Evolutionary conservation across 2,797 vertebrate species (phyloP).

Genomic region (Diglossa cyanea): DNA sequence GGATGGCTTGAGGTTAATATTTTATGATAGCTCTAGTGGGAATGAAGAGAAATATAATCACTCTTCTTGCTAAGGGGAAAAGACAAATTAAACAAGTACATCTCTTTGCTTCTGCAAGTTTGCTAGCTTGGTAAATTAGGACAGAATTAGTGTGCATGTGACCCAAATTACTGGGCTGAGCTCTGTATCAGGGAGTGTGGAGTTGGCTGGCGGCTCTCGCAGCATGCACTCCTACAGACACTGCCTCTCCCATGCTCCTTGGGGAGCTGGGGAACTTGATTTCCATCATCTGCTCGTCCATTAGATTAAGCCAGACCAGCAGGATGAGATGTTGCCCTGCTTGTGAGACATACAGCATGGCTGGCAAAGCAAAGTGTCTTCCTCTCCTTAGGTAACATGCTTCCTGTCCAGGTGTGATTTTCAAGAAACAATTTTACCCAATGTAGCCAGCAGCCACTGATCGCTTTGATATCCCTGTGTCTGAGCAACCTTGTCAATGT

Average conservation of each 20-base stretch:
- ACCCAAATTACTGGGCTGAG: not conserved
- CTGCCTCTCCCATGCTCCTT: not conserved
- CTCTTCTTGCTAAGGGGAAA: not conserved
- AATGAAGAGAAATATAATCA: conserved; percentile 29
- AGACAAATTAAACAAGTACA: not conserved
- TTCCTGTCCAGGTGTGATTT: not conserved
- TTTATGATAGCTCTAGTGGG: conserved; percentile 41
- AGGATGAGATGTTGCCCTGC: not conserved
- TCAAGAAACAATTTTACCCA: not conserved
- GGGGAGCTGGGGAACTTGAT: not conserved
- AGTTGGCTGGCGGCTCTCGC: not conserved
- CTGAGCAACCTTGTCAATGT: not conserved
- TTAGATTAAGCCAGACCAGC: not conserved
- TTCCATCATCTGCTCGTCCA: not conserved
- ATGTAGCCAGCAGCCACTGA: not conserved
- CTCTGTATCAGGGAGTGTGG: rapidly evolving
- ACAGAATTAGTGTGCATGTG: not conserved
- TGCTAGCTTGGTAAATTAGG: not conserved
- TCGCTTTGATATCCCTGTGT: not conserved
- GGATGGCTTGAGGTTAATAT: conserved; percentile 38
- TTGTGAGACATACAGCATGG: not conserved
- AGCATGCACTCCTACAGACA: not conserved
- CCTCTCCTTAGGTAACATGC: rapidly evolving
- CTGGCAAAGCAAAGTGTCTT: not conserved
- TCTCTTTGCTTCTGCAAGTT: not conserved